phyloP scores from a whole-genome alignment of 2,888 invertebrate species.

The Himalopsyche kuldschensis region DNA sequence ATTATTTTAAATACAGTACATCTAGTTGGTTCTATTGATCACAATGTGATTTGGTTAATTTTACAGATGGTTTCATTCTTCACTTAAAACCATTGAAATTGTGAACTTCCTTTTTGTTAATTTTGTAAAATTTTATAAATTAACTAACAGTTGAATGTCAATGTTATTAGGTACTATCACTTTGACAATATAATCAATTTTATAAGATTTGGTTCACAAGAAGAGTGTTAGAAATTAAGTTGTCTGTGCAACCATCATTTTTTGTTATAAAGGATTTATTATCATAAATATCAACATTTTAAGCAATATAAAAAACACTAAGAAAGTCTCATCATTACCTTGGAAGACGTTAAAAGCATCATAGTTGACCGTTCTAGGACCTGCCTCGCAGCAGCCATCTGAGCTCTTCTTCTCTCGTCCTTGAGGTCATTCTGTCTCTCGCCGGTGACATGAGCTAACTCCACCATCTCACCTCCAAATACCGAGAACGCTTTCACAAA shows the following conservation, averaged over 20 bases:
- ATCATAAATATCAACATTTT: background rate
- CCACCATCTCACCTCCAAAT: slow-evolving; percentile 98
- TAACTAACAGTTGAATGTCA: too few species aligned
- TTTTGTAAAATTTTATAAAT: too few species aligned
- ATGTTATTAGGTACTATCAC: too few species aligned
- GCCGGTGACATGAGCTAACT: slow-evolving; percentile 90
- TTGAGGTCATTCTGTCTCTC: slow-evolving; percentile 81
- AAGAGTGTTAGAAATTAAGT: too few species aligned
- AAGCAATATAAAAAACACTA: slow-evolving; percentile 29
- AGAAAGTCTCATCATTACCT: slow-evolving; percentile 71
- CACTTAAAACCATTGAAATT: too few species aligned
- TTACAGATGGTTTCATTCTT: too few species aligned
- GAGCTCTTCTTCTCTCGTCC: slow-evolving; percentile 91
- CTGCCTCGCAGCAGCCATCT: slow-evolving; percentile 94
- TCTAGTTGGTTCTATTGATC: too few species aligned
- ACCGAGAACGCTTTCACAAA: slow-evolving; percentile 98
- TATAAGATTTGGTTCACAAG: too few species aligned
- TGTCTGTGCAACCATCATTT: too few species aligned
- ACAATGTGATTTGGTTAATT: too few species aligned
- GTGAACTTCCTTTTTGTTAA: too few species aligned
- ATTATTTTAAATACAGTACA: too few species aligned
- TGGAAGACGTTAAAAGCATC: slow-evolving; percentile 95
- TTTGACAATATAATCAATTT: background rate
- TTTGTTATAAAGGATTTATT: background rate
- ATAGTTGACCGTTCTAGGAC: slow-evolving; percentile 95